A percentile compares a stretch with the other conserved stretches of the same genome.
Conservation (phyloP, 1,140 invertebrate species). For the Drosophila erecta region DNA sequence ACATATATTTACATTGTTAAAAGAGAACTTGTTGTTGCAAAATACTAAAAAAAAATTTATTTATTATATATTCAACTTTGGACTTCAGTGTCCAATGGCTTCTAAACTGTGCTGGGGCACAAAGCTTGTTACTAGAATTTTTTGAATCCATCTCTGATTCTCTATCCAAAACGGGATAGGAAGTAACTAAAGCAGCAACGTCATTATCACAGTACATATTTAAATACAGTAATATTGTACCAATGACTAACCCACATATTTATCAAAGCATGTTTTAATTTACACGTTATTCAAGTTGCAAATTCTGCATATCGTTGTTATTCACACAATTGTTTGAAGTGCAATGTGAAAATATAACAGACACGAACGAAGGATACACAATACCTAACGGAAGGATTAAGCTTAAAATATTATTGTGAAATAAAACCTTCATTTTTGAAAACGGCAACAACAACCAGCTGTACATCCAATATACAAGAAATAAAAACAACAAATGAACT, state of each 20-base stretch:
- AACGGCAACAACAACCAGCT: conserved; percentile 37
- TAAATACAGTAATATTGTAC: conserved; percentile 23
- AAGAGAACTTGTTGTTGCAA: conserved; percentile 18
- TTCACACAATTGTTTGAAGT: conserved; percentile 42
- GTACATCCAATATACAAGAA: conserved; percentile 65
- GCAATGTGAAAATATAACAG: conserved; percentile 44
- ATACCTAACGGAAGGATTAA: conserved; percentile 23
- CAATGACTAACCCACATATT: conserved; percentile 43
- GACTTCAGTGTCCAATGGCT: conserved; percentile 27
- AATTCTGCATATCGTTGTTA: conserved; percentile 79
- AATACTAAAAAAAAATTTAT: conserved; percentile 4
- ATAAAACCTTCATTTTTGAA: conserved; percentile 1
- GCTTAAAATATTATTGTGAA: conserved; percentile 36
- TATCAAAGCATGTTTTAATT: conserved; percentile 48
- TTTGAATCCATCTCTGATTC: conserved; percentile 6
- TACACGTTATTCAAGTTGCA: conserved; percentile 70
- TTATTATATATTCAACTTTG: conserved; percentile 10
- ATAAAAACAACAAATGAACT: conserved; percentile 47
- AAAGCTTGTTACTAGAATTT: conserved; percentile 23
- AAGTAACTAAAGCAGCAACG: background rate
- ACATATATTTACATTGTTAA: conserved; percentile 37
- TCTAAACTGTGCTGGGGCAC: conserved; percentile 39
- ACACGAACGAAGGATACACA: conserved; percentile 28
- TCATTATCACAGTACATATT: conserved; percentile 22
- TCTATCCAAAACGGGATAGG: background rate